These are phyloP conservation scores for Megaleporinus macrocephalus DNA, from an alignment of 2,113 vertebrate species.

Conservation along the genomic window DNA sequence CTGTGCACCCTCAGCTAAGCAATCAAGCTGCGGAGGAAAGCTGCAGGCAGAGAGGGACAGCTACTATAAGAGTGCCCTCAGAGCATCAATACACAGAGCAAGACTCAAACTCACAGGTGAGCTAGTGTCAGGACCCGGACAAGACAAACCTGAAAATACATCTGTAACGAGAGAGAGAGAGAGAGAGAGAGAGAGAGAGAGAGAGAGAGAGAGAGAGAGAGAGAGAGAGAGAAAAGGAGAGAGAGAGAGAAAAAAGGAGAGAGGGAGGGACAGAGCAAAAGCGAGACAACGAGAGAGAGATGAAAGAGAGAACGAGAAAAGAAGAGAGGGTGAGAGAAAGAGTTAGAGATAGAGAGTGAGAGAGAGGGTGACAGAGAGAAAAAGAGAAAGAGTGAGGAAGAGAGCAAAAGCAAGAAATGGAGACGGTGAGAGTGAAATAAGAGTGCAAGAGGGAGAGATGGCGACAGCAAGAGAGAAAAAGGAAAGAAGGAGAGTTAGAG, in stretches of 20 bases:
- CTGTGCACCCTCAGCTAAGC: constrained; percentile 87
- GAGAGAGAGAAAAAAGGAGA: too few species aligned
- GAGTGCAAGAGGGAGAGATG: background rate
- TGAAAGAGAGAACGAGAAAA: too few species aligned
- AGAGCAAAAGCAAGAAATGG: background rate
- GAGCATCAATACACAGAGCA: constrained; percentile 79
- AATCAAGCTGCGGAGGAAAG: constrained; percentile 82
- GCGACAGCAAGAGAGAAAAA: background rate
- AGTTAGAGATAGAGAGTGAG: too few species aligned
- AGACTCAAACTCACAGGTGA: constrained; percentile 69
- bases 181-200: constrained; percentile 39
- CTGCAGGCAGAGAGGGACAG: constrained; percentile 81
- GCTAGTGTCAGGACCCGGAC: constrained; percentile 74
- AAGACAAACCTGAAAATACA: constrained; percentile 69
- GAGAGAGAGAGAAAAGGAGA: background rate
- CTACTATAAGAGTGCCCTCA: constrained; percentile 78
- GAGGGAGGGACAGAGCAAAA: too few species aligned
- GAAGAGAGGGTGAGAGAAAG: too few species aligned
- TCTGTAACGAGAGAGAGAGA: constrained; percentile 64
- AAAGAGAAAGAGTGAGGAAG: constrained; percentile 33
- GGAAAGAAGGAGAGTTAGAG: constrained; percentile 46
- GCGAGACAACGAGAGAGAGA: too few species aligned
- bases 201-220: background rate
- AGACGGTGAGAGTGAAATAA: background rate
- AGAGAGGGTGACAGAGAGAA: too few species aligned